Base-by-base conservation (phyloP, 1,140 invertebrate genomes). In the Caerostris extrusa region DNA sequence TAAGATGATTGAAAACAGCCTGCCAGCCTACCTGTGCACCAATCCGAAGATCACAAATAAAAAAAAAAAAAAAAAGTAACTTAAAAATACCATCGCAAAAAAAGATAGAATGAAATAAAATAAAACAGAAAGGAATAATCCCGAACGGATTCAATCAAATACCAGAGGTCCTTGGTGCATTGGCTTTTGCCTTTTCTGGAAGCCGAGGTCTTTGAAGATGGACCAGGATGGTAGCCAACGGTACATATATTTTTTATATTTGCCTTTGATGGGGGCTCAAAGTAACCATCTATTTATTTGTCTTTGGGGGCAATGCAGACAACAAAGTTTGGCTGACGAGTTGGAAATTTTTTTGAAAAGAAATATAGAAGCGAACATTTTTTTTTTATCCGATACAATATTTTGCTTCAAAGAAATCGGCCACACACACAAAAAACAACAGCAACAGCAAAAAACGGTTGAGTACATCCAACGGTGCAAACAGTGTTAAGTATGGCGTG, bases 231-330 rank as follows among this genome's bases (percentile, higher is more conserved):
- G 69, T 50, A 12, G 69, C 19, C 69, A 12, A 77, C 34, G 50
- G 69, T 34, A 14, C 12, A 77, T 67, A 67, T 67, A 67, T 77
- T 71, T 77, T 77, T 77, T 77, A 77, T 77, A 77, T 77, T 77
- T 12, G 17, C 10, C 69, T 77, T 88, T 67, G 86, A 88, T 88
- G 34, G 60, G n/a, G 71, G 64, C 83, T 93, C 91, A 69, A 87
- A 93, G 91, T 87, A 85, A 93, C 82, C 81, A 50, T 93, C 55
- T 56, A 85, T 85, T 93, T 93, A 77, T 93, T 93, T 93, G 91
- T 87, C 91, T 93, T 93, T 87, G 82, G 64, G 55, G 58, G 60
- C 50, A 85, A 69, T 14, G 34, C 7, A 19, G 60, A 56, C 53
- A 69, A 56, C 53, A 69, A 92, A 81, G 56, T 92, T 92, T 83